These are phyloP conservation scores for Trachymyrmex septentrionalis DNA, from an alignment of 1,140 invertebrate species.

Conservation along the genomic window DNA sequence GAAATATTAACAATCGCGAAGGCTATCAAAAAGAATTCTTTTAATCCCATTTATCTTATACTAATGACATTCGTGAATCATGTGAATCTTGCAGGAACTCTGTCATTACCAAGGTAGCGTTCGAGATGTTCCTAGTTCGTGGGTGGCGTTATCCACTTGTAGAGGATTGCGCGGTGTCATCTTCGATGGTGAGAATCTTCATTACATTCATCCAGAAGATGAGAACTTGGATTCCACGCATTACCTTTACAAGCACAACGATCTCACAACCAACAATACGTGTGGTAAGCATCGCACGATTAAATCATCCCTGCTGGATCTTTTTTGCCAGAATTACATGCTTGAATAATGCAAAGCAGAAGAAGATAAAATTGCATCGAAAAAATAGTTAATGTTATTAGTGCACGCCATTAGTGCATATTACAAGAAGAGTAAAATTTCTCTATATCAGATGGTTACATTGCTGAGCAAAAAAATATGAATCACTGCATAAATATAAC, in stretches of 20 bases:
- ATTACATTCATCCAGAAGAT: conserved; percentile 89
- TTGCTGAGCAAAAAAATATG: too few relatives aligned
- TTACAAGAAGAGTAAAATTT: too few relatives aligned
- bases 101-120: conserved; percentile 95
- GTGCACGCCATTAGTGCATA: too few relatives aligned
- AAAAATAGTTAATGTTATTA: conserved; percentile 7
- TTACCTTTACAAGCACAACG: conserved; percentile 90
- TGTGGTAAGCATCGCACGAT: conserved; percentile 88
- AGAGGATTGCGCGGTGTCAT: conserved; percentile 93
- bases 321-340: not conserved
- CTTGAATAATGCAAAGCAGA: not conserved
- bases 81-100: conserved; percentile 88
- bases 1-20: too few relatives aligned
- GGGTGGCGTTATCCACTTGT: conserved; percentile 96
- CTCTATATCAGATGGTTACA: too few relatives aligned
- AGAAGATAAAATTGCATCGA: not conserved
- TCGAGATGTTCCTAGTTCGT: conserved; percentile 90
- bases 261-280: conserved; percentile 89
- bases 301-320: not conserved
- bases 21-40: not conserved
- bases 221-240: conserved; percentile 86
- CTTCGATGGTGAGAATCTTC: conserved; percentile 92
- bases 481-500: too few relatives aligned
- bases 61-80: conserved; percentile 5
- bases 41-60: not conserved